Conservation (phyloP, 1,140 invertebrate genomes). For the Glossosoma conforme region DNA sequence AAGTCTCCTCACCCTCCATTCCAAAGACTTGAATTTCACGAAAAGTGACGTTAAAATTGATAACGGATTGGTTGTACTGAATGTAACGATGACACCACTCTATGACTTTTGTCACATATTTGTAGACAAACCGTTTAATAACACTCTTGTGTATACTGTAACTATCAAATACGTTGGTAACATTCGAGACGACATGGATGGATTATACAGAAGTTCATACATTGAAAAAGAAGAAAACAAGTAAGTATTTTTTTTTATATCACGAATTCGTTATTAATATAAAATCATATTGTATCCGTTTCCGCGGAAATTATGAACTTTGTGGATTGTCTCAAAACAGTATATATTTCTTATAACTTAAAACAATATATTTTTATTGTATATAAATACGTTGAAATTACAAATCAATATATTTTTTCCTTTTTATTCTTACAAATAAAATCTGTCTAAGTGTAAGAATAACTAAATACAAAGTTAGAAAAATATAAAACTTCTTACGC, state of each 20-base stretch:
- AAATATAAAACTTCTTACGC: too few relatives aligned
- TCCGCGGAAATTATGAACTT: too few relatives aligned
- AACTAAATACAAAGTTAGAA: too few relatives aligned
- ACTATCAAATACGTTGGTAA: slow-evolving; percentile 44
- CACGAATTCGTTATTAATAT: too few relatives aligned
- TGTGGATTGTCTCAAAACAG: too few relatives aligned
- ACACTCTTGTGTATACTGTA: neutral
- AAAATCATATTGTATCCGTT: too few relatives aligned
- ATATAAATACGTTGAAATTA: too few relatives aligned
- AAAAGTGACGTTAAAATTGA: slow-evolving; percentile 9
- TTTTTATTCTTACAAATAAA: too few relatives aligned
- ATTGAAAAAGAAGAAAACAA: slow-evolving; percentile 33
- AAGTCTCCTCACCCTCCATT: neutral
- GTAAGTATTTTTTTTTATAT: slow-evolving; percentile 9
- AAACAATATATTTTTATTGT: too few relatives aligned
- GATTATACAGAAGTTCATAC: slow-evolving; percentile 80
- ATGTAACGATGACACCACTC: neutral
- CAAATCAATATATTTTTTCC: too few relatives aligned
- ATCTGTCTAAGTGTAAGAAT: too few relatives aligned
- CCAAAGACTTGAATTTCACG: slow-evolving; percentile 24
- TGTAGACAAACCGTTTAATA: neutral
- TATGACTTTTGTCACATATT: neutral
- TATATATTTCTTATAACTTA: too few relatives aligned
- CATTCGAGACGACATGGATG: slow-evolving; percentile 57
- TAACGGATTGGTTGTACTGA: neutral